Conservation (phyloP, 2,888 invertebrate species). For the Ditula angustiorana region DNA sequence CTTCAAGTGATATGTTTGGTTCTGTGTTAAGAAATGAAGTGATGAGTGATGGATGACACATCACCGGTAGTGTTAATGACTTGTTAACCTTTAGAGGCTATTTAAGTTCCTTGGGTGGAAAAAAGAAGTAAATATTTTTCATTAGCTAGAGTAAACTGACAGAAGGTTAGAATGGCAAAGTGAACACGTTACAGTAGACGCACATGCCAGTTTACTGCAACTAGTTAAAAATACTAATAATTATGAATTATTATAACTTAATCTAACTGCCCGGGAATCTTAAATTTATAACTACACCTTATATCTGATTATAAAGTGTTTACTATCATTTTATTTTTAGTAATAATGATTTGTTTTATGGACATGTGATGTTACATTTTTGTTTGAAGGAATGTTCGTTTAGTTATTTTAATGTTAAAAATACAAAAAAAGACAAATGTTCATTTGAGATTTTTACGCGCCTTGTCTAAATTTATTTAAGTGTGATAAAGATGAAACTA, state of each 20-base stretch:
- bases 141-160: background rate
- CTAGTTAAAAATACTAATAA: background rate
- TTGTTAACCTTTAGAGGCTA: slow-evolving; percentile 32
- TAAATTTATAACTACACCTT: slow-evolving; percentile 3
- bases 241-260: background rate
- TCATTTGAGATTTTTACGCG: slow-evolving; percentile 25
- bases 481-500: slow-evolving; percentile 23
- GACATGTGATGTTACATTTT: slow-evolving; percentile 31
- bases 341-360: slow-evolving; percentile 19
- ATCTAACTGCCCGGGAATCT: slow-evolving; percentile 12
- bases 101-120: slow-evolving; percentile 16
- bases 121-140: background rate
- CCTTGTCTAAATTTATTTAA: background rate
- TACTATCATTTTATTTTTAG: slow-evolving; percentile 15
- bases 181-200: background rate
- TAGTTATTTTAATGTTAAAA: slow-evolving; percentile 20
- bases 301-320: slow-evolving; percentile 23
- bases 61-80: slow-evolving; percentile 12
- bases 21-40: slow-evolving; percentile 18
- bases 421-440: slow-evolving; percentile 29
- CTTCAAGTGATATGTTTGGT: slow-evolving; percentile 29
- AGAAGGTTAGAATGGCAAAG: background rate
- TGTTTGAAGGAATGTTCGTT: slow-evolving; percentile 32
- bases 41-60: background rate
- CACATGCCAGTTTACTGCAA: background rate